Evolutionary conservation across 2,888 invertebrate species (phyloP).

Genomic region (Labia minor): DNA sequence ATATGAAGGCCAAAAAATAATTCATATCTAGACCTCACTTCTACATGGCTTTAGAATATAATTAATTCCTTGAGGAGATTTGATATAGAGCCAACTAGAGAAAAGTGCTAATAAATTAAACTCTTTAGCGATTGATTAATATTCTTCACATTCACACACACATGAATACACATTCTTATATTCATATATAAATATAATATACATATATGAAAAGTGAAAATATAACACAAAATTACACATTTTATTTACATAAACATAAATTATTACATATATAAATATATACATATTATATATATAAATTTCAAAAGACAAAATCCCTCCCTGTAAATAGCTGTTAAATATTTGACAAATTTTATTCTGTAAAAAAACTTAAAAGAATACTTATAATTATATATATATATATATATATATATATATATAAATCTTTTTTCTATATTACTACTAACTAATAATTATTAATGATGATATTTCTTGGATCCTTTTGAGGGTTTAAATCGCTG

Average conservation of each 20-base stretch:
- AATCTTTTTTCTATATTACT: slow-evolving; percentile 13
- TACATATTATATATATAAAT: too few species aligned
- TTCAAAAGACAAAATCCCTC: slow-evolving; percentile 19
- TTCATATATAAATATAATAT: slow-evolving; percentile 15
- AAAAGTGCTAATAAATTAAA: slow-evolving; percentile 1
- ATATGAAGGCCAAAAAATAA: background rate
- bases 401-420: too few species aligned
- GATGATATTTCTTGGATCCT: background rate
- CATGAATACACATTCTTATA: background rate
- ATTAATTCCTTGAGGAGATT: background rate
- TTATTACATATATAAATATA: slow-evolving; percentile 14
- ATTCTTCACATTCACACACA: background rate
- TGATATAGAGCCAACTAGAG: background rate
- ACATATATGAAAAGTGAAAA: too few species aligned
- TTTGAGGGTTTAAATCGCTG: background rate
- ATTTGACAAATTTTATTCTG: slow-evolving; percentile 28
- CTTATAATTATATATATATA: too few species aligned
- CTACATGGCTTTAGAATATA: background rate
- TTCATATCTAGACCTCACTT: background rate
- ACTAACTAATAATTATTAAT: slow-evolving; percentile 3
- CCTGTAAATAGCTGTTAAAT: slow-evolving; percentile 27
- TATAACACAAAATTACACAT: too few species aligned
- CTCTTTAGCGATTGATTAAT: background rate
- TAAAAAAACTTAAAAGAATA: slow-evolving; percentile 21
- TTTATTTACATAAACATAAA: too few species aligned